Conservation (phyloP, 2,888 invertebrate species). For the Linnaemya vulpina region DNA sequence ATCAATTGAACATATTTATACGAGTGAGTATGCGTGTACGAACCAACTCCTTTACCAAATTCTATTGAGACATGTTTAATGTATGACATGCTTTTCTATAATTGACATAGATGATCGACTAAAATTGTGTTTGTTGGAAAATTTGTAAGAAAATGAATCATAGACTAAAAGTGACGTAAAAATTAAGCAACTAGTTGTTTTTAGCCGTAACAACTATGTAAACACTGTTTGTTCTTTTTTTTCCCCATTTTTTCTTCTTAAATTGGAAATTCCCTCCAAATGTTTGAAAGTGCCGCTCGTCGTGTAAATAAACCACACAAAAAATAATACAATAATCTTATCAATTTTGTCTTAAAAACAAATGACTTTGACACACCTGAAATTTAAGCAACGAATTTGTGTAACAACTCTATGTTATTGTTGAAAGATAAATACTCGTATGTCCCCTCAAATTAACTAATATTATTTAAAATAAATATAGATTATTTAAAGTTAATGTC, state of each 20-base stretch:
- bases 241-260: constrained; percentile 6
- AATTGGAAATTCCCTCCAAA: constrained; percentile 63
- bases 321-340: constrained; percentile 46
- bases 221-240: not conserved
- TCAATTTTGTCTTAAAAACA: constrained; percentile 55
- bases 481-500: constrained; percentile 47
- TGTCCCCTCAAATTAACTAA: constrained; percentile 77
- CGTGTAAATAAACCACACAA: constrained; percentile 28
- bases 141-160: constrained; percentile 65
- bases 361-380: constrained; percentile 68
- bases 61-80: too few species aligned
- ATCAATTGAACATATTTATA: too few species aligned
- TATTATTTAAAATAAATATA: constrained; percentile 62
- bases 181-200: not conserved
- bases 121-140: too few species aligned
- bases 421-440: constrained; percentile 51
- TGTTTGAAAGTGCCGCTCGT: constrained; percentile 53
- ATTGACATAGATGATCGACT: too few species aligned
- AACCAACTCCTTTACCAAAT: too few species aligned
- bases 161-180: constrained; percentile 28
- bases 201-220: not conserved
- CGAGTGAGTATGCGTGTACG: too few species aligned
- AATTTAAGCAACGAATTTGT: constrained; percentile 40
- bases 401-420: constrained; percentile 17
- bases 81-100: too few species aligned